Conservation (phyloP, 2,797 vertebrate species). For the Simalia tracyae region DNA sequence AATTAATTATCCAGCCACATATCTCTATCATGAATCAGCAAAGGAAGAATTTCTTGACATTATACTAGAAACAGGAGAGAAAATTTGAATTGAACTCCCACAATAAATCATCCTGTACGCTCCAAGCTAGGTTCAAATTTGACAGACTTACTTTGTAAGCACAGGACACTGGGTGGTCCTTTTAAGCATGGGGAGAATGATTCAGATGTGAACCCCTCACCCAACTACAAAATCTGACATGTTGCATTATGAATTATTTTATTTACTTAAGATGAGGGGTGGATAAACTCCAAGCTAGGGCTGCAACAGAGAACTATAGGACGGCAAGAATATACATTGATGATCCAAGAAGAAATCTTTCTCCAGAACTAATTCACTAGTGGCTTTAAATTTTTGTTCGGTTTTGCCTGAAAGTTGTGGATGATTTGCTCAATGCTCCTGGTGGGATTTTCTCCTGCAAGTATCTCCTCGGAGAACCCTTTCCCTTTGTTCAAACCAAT, state of each 20-base stretch:
- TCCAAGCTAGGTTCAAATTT: background rate
- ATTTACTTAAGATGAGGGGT: background rate
- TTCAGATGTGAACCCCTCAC: background rate
- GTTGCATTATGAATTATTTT: background rate
- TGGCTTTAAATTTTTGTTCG: background rate
- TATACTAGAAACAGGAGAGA: background rate
- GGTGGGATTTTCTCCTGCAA: background rate
- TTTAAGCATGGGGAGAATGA: background rate
- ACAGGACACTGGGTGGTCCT: background rate
- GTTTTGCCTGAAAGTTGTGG: background rate
- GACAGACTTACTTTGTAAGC: background rate
- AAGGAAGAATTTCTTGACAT: background rate
- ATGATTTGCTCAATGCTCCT: background rate
- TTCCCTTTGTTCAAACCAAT: background rate
- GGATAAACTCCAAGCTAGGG: background rate
- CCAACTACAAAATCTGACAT: background rate
- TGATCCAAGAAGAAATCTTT: background rate
- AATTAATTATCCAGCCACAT: background rate
- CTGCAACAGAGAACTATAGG: background rate
- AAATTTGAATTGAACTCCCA: background rate
- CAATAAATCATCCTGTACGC: background rate
- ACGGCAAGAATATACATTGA: background rate
- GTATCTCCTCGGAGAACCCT: background rate
- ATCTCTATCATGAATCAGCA: background rate
- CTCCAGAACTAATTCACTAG: background rate